Percentiles rank a stretch among this genome's conserved stretches.
Conservation (phyloP, 1,140 invertebrate species). For the Drosophila insularis region DNA sequence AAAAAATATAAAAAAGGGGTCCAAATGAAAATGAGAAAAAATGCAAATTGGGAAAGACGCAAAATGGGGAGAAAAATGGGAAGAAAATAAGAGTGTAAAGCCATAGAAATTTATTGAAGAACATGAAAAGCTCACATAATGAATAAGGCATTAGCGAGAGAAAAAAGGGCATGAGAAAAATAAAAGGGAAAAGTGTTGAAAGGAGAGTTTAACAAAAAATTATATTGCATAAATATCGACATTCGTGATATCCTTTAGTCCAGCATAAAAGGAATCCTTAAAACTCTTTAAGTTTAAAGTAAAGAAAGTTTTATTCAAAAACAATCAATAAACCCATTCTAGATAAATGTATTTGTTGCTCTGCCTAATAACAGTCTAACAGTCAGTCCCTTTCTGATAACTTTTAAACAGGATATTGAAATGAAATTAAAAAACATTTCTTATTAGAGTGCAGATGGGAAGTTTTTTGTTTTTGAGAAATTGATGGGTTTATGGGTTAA, state of each 20-base stretch:
- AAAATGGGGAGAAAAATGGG: slow-evolving; percentile 41
- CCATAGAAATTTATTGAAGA: slow-evolving; percentile 70
- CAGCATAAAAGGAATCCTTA: too few species aligned
- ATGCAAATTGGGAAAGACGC: slow-evolving; percentile 57
- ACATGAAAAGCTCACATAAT: slow-evolving; percentile 60
- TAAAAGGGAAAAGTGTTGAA: slow-evolving; percentile 1
- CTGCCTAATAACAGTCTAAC: neutral
- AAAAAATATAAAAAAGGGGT: slow-evolving; percentile 45
- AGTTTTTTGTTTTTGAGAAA: neutral
- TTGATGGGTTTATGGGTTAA: slow-evolving; percentile 8
- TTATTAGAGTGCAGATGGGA: neutral
- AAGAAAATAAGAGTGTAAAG: slow-evolving; percentile 54
- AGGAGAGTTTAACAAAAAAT: slow-evolving; percentile 7
- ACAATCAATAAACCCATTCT: too few species aligned
- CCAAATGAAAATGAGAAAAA: slow-evolving; percentile 64
- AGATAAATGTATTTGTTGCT: too few species aligned
- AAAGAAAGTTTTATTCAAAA: too few species aligned
- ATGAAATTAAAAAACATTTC: slow-evolving; percentile 13
- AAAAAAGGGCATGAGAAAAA: neutral
- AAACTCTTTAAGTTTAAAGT: too few species aligned
- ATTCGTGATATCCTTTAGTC: neutral
- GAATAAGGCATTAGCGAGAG: slow-evolving; percentile 29
- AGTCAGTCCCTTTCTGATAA: neutral
- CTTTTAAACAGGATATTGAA: neutral
- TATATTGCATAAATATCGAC: neutral